Conservation (phyloP, 2,113 vertebrate species). For the Elanoides forficatus region DNA sequence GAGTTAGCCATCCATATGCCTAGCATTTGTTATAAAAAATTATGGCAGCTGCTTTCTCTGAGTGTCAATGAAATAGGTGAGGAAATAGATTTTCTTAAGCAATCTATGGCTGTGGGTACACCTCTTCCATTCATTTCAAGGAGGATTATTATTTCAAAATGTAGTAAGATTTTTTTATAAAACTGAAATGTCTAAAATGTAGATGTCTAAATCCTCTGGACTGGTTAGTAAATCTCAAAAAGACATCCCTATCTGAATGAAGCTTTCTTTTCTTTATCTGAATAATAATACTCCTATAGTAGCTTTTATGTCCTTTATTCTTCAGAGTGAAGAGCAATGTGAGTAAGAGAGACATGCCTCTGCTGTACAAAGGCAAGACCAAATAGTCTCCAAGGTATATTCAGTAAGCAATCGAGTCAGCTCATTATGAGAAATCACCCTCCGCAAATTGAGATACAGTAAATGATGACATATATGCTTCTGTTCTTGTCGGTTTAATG, state of each 20-base stretch:
- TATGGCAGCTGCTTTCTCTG: background rate
- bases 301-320: background rate
- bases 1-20: background rate
- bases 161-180: background rate
- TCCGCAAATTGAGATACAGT: background rate
- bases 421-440: background rate
- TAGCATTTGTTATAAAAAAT: background rate
- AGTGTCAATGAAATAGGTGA: background rate
- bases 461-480: background rate
- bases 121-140: background rate
- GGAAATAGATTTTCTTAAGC: background rate
- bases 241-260: background rate
- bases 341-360: background rate
- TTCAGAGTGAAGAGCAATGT: background rate
- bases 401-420: background rate
- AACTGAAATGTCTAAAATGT: background rate
- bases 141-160: background rate
- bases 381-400: background rate
- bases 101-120: background rate
- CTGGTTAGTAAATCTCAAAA: background rate
- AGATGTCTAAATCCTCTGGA: background rate
- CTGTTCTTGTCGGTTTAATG: background rate
- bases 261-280: background rate
- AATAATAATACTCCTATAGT: background rate
- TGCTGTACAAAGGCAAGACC: background rate